Evolutionary conservation across 2,888 invertebrate species (phyloP).

Genomic region (Nowickia ferox): DNA sequence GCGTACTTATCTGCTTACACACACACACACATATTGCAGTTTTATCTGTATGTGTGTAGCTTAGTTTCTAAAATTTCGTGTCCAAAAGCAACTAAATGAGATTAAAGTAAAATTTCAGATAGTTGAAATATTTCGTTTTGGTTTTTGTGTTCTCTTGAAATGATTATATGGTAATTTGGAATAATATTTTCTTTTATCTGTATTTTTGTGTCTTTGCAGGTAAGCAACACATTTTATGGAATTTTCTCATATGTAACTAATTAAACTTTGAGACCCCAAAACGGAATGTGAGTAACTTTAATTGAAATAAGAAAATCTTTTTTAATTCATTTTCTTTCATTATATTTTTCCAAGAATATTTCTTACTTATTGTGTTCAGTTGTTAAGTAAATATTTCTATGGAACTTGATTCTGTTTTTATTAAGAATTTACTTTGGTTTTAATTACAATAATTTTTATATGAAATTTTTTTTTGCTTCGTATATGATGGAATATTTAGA

Average conservation of each 20-base stretch:
- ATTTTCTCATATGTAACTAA: slow-evolving; percentile 11
- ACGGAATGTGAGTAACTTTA: slow-evolving; percentile 1
- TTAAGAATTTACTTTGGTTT: no score
- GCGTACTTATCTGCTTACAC: neutral
- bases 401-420: no score
- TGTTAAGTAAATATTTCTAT: no score
- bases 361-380: no score
- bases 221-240: slow-evolving; percentile 33
- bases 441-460: no score
- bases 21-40: neutral
- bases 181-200: slow-evolving; percentile 35
- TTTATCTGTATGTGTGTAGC: neutral
- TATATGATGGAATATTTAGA: no score
- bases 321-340: neutral
- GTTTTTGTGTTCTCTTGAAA: slow-evolving; percentile 28
- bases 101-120: slow-evolving; percentile 45
- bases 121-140: slow-evolving; percentile 10
- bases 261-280: slow-evolving; percentile 14
- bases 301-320: neutral
- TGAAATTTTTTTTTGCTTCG: no score
- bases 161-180: slow-evolving; percentile 64
- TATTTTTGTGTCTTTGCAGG: slow-evolving; percentile 54
- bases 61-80: slow-evolving; percentile 53
- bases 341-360: no score
- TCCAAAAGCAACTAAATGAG: slow-evolving; percentile 46